These are phyloP conservation scores for Heliothis peltigera DNA, from an alignment of 2,888 invertebrate species.

Conservation along the genomic window DNA sequence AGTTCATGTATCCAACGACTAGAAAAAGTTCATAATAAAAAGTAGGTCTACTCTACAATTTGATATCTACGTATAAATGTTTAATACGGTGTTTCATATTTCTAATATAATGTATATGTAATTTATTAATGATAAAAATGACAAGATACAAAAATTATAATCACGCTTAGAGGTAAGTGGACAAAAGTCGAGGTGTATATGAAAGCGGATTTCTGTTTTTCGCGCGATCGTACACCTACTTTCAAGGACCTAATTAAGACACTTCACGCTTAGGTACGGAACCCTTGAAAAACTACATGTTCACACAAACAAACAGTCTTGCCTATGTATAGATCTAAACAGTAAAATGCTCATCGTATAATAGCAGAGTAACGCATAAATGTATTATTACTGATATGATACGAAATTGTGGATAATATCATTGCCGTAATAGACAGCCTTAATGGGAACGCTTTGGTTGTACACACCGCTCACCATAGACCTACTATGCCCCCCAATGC, in stretches of 20 bases:
- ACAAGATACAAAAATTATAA: too few relatives aligned
- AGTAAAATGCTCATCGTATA: conserved; percentile 64
- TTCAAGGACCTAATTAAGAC: too few relatives aligned
- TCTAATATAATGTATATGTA: too few relatives aligned
- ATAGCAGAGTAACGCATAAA: conserved; percentile 67
- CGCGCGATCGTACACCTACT: background rate
- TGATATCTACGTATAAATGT: too few relatives aligned
- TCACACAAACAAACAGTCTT: conserved; percentile 10
- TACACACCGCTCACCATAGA: conserved; percentile 66
- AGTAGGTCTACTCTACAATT: too few relatives aligned
- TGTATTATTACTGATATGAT: conserved; percentile 78
- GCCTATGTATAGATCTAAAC: conserved; percentile 21
- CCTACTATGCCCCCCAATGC: conserved; percentile 62
- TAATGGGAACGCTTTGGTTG: conserved; percentile 79
- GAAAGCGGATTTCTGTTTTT: too few relatives aligned
- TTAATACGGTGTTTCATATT: too few relatives aligned
- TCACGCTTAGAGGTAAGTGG: too few relatives aligned
- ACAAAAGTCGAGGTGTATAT: too few relatives aligned
- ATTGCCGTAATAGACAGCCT: conserved; percentile 79
- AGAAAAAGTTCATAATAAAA: too few relatives aligned
- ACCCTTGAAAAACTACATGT: conserved; percentile 19
- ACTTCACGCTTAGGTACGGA: conserved; percentile 38
- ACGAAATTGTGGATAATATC: conserved; percentile 82
- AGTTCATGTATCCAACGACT: too few relatives aligned
- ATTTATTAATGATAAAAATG: too few relatives aligned